These are phyloP conservation scores for Palaemon carinicauda DNA, from an alignment of 1,140 invertebrate genomes.

Conservation along the genomic window DNA sequence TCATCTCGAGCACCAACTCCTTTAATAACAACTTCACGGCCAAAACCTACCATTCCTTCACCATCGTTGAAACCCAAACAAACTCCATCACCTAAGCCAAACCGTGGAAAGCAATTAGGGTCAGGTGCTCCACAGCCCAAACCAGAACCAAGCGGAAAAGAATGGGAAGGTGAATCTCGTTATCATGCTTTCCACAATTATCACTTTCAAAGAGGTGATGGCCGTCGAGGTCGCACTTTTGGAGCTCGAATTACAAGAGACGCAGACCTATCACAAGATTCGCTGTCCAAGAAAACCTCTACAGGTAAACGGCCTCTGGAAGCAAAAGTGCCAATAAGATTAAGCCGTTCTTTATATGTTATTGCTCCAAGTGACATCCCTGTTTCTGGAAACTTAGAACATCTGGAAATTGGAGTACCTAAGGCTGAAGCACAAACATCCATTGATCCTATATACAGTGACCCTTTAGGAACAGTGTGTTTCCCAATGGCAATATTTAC, in stretches of 20 bases:
- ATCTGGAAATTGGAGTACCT: background rate
- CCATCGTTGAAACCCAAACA: constrained; percentile 38
- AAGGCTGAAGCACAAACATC: constrained; percentile 9
- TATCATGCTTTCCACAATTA: constrained; percentile 61
- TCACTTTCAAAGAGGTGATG: constrained; percentile 60
- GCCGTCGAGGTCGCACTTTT: constrained; percentile 49
- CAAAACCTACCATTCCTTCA: constrained; percentile 13
- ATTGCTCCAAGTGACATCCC: constrained; percentile 35
- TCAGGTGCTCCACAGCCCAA: constrained; percentile 22
- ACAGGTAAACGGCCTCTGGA: background rate
- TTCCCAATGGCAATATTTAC: constrained; percentile 32
- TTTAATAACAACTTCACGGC: background rate
- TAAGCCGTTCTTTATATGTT: constrained; percentile 49
- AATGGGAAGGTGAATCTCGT: constrained; percentile 60
- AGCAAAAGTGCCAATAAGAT: constrained; percentile 47
- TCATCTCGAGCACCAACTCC: background rate
- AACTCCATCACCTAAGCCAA: constrained; percentile 22
- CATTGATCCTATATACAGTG: constrained; percentile 3
- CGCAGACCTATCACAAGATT: background rate
- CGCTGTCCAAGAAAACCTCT: background rate
- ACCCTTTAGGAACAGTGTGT: constrained; percentile 32
- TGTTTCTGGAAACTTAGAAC: background rate
- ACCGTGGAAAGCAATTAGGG: constrained; percentile 39
- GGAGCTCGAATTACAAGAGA: constrained; percentile 21
- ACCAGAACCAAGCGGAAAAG: constrained; percentile 53